These are phyloP conservation scores for Pseudoips prasinana DNA, from an alignment of 2,888 invertebrate species.

Conservation along the genomic window DNA sequence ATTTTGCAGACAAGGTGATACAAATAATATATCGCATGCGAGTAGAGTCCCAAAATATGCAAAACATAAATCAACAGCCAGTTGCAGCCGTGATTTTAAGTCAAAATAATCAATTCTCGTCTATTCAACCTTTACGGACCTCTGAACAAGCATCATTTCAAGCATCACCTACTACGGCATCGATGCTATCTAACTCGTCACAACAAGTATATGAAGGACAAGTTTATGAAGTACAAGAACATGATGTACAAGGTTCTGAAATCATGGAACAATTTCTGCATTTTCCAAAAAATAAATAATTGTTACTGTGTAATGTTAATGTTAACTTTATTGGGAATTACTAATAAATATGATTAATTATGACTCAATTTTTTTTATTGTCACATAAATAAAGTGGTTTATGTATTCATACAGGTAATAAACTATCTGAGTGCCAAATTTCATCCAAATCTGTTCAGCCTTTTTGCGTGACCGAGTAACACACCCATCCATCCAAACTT, in stretches of 20 bases:
- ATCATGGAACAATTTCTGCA: conserved; percentile 8
- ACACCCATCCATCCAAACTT: too few relatives aligned
- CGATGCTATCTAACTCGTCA: conserved; percentile 10
- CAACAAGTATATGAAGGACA: conserved; percentile 10
- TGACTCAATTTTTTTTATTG: too few relatives aligned
- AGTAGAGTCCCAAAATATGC: conserved; percentile 12
- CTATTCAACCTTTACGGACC: conserved; percentile 12
- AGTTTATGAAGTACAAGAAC: conserved; percentile 12
- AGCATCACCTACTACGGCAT: conserved; percentile 12
- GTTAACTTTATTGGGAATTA: conserved; percentile 9
- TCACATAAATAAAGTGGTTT: too few relatives aligned
- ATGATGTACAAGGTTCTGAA: conserved; percentile 11
- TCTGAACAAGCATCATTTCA: conserved; percentile 11
- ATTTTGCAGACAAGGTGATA: conserved; percentile 11
- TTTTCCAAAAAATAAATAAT: conserved; percentile 6
- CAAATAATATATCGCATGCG: conserved; percentile 10
- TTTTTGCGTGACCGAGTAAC: too few relatives aligned
- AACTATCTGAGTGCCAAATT: background rate
- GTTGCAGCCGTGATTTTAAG: conserved; percentile 11
- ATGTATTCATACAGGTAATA: too few relatives aligned
- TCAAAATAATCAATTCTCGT: conserved; percentile 10
- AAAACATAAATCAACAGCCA: conserved; percentile 11
- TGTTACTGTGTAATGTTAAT: conserved; percentile 9
- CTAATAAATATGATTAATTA: too few relatives aligned
- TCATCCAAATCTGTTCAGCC: too few relatives aligned